These are phyloP conservation scores for Chouioia cunea DNA, from an alignment of 2,888 invertebrate species.

Conservation along the genomic window DNA sequence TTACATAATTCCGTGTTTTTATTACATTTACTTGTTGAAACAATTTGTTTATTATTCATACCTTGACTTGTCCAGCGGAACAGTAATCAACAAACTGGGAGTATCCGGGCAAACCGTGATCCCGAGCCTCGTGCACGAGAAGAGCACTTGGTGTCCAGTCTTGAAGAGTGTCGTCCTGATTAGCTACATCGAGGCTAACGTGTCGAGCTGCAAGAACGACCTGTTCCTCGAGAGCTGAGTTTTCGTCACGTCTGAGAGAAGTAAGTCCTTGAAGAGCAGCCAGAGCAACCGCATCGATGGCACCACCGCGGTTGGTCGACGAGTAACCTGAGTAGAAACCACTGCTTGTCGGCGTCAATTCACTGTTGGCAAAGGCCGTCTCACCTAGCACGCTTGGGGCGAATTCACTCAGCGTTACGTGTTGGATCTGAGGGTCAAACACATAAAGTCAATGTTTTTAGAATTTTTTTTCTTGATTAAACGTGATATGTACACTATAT, in stretches of 20 bases:
- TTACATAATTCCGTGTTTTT: no score
- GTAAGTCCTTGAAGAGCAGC: constrained; percentile 80
- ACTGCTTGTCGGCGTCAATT: constrained; percentile 74
- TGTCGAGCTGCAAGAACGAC: constrained; percentile 76
- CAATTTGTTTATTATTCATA: constrained; percentile 33
- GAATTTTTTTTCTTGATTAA: no score
- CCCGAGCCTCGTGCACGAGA: constrained; percentile 77
- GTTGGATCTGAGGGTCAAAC: constrained; percentile 75
- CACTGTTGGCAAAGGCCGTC: constrained; percentile 75
- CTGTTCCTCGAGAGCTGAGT: constrained; percentile 72
- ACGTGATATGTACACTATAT: no score
- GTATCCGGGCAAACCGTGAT: constrained; percentile 86
- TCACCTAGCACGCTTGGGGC: constrained; percentile 82
- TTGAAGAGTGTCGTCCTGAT: constrained; percentile 46
- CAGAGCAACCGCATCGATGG: constrained; percentile 83
- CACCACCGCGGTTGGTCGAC: constrained; percentile 82
- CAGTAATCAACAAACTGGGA: constrained; percentile 77
- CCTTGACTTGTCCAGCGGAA: constrained; percentile 52
- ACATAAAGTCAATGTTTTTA: no score
- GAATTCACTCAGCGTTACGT: constrained; percentile 87
- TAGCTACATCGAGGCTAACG: constrained; percentile 72
- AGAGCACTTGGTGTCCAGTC: constrained; percentile 64
- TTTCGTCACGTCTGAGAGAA: constrained; percentile 79
- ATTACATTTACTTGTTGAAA: neutral
- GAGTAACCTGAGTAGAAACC: constrained; percentile 87